Percentiles rank a stretch among this genome's conserved stretches.
Conservation (phyloP, 1,140 invertebrate species). For the Thaumatotibia leucotreta region DNA sequence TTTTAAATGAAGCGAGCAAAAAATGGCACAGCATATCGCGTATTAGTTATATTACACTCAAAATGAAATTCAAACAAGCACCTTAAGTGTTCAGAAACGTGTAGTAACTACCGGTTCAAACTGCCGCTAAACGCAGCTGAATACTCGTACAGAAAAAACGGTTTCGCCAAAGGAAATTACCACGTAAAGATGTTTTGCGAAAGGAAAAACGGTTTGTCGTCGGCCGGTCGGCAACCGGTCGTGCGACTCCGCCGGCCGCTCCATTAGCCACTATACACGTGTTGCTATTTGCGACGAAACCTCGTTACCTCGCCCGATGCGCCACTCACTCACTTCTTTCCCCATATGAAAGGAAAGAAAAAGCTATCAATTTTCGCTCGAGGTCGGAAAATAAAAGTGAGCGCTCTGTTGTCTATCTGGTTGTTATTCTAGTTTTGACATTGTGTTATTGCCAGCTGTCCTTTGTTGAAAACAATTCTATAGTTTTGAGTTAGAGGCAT, state of each 20-base stretch:
- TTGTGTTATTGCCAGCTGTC: neutral
- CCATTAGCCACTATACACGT: constrained; percentile 38
- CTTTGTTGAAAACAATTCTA: neutral
- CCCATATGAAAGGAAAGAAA: constrained; percentile 28
- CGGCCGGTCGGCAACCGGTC: neutral
- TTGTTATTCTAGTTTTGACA: neutral
- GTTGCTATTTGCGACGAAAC: constrained; percentile 40
- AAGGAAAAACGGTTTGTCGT: neutral
- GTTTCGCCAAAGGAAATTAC: neutral
- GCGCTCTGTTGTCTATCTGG: neutral
- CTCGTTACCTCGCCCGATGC: constrained; percentile 38
- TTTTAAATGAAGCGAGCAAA: too few relatives aligned
- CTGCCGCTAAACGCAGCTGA: too few relatives aligned
- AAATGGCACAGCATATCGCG: too few relatives aligned
- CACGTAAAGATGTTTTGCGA: neutral
- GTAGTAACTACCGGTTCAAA: too few relatives aligned
- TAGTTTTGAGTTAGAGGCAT: too few relatives aligned
- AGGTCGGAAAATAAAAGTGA: constrained; percentile 3
- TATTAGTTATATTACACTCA: too few relatives aligned
- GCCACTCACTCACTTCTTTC: constrained; percentile 31
- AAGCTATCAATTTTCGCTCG: constrained; percentile 29
- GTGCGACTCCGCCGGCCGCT: constrained; percentile 12
- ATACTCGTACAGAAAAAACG: neutral
- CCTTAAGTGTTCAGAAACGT: too few relatives aligned
- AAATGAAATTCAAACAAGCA: too few relatives aligned